phyloP scores from a whole-genome alignment of 2,888 invertebrate species.

The Polymixis lichenea region DNA sequence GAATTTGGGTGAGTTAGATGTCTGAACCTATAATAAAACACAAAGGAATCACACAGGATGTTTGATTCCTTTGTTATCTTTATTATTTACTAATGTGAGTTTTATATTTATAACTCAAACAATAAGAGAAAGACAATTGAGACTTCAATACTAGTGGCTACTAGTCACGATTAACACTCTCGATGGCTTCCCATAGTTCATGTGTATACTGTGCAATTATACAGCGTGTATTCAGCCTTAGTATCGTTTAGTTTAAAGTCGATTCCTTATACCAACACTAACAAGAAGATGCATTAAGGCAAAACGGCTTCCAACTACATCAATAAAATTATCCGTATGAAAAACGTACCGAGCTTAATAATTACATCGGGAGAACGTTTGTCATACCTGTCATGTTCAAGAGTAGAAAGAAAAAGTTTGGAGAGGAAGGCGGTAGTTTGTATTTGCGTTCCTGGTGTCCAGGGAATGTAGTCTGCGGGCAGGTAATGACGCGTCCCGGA shows the following conservation, averaged over 20 bases:
- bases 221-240: constrained; percentile 13
- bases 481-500: constrained; percentile 84
- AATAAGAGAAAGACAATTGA: constrained; percentile 10
- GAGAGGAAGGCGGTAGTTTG: constrained; percentile 82
- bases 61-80: constrained; percentile 36
- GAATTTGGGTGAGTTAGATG: constrained; percentile 22
- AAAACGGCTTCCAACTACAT: constrained; percentile 60
- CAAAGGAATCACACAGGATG: constrained; percentile 17
- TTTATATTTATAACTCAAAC: constrained; percentile 24
- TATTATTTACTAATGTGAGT: constrained; percentile 14
- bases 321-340: constrained; percentile 67
- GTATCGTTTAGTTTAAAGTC: constrained; percentile 36
- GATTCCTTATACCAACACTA: constrained; percentile 38
- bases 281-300: constrained; percentile 57
- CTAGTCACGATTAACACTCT: not conserved
- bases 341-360: constrained; percentile 70
- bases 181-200: not conserved
- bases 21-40: constrained; percentile 24
- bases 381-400: constrained; percentile 71
- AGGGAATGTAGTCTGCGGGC: constrained; percentile 81
- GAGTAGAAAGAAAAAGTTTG: constrained; percentile 77
- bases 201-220: constrained; percentile 20
- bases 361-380: constrained; percentile 71
- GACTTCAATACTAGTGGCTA: not conserved
- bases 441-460: constrained; percentile 81